phyloP scores from a whole-genome alignment of 2,113 vertebrate genomes.

The Erpornis zantholeuca region DNA sequence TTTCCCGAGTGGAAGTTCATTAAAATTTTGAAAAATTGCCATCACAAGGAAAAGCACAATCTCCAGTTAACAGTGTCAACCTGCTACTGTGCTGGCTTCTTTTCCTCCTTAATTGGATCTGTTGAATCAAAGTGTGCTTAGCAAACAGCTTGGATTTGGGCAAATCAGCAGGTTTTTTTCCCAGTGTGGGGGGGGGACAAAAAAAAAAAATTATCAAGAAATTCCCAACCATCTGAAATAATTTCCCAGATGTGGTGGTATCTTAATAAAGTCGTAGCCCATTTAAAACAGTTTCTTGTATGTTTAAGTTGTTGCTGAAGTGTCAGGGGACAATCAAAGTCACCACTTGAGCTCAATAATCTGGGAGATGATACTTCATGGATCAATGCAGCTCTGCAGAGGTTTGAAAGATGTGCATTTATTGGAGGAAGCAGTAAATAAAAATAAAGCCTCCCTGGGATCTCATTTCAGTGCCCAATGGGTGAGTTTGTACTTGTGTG shows the following conservation, averaged over 20 bases:
- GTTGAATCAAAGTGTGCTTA: constrained; percentile 4
- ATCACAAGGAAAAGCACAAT: constrained; percentile 30
- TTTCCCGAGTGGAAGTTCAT: neutral
- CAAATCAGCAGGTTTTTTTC: constrained; percentile 17
- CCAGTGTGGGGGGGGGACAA: neutral
- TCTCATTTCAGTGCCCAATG: neutral
- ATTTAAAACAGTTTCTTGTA: neutral
- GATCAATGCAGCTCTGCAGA: constrained; percentile 2
- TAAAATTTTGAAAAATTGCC: constrained; percentile 41
- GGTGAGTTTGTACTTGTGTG: neutral
- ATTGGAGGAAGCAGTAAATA: constrained; percentile 37
- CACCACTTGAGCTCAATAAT: constrained; percentile 8
- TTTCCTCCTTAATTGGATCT: constrained; percentile 30
- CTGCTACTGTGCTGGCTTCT: neutral
- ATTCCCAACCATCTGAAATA: neutral
- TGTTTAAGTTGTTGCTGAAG: neutral
- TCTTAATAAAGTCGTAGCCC: neutral
- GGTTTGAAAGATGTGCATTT: neutral
- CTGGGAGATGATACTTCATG: neutral
- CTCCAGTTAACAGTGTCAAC: constrained; percentile 36
- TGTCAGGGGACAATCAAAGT: constrained; percentile 17
- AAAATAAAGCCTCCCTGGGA: neutral
- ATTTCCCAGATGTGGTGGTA: neutral
- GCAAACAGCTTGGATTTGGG: neutral
- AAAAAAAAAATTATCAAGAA: neutral